These are phyloP conservation scores for Acrobasis repandana DNA, from an alignment of 2,888 invertebrate species.

Conservation along the genomic window DNA sequence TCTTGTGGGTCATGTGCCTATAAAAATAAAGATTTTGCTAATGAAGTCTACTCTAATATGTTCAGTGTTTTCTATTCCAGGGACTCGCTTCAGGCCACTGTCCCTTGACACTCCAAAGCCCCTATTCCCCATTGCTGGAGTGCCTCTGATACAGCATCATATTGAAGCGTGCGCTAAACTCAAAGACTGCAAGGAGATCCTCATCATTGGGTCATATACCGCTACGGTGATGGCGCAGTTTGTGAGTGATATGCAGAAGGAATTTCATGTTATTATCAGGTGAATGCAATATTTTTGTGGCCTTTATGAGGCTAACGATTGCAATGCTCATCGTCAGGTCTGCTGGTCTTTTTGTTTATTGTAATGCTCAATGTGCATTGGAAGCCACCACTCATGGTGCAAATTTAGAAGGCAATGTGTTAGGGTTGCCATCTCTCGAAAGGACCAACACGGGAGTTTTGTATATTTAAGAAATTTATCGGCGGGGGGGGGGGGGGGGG, in stretches of 20 bases:
- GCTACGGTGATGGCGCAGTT: slow-evolving; percentile 93
- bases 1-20: no score
- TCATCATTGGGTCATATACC: slow-evolving; percentile 97
- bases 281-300: slow-evolving; percentile 44
- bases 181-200: slow-evolving; percentile 92
- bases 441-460: no score
- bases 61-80: slow-evolving; percentile 72
- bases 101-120: slow-evolving; percentile 99
- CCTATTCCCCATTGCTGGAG: slow-evolving; percentile 97
- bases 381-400: no score
- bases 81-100: slow-evolving; percentile 97
- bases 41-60: background rate
- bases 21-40: background rate
- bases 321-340: no score
- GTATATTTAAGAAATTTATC: no score
- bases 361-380: no score
- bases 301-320: no score
- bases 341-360: no score
- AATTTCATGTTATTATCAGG: slow-evolving; percentile 92
- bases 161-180: slow-evolving; percentile 95
- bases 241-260: slow-evolving; percentile 91
- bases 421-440: no score
- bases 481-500: no score
- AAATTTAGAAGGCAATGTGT: no score
- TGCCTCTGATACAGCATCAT: slow-evolving; percentile 98